Evolutionary conservation across 2,797 vertebrate genomes (phyloP).

Genomic region (Myotis planiceps): DNA sequence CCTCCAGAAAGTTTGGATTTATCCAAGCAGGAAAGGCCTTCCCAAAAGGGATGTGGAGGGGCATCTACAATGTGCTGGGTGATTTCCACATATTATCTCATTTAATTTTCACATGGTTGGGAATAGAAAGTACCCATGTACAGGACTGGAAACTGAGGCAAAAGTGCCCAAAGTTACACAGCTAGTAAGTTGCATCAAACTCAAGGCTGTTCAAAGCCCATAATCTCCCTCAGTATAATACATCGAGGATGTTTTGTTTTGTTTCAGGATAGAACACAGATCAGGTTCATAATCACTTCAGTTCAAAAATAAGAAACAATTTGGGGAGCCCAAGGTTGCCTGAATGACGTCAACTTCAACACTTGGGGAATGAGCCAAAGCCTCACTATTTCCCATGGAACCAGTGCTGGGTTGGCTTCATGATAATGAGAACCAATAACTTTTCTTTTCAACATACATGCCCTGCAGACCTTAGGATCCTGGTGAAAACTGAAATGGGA

Average conservation of each 20-base stretch:
- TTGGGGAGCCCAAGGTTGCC: neutral
- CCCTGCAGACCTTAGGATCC: neutral
- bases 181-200: neutral
- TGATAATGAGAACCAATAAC: neutral
- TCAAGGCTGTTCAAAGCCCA: neutral
- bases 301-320: neutral
- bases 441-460: neutral
- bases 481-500: neutral
- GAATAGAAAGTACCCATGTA: neutral
- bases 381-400: neutral
- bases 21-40: neutral
- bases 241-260: neutral
- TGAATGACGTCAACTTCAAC: neutral
- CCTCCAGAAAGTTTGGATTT: neutral
- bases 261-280: neutral
- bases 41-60: neutral
- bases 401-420: neutral
- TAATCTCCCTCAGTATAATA: neutral
- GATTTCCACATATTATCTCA: neutral
- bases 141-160: neutral
- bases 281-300: neutral
- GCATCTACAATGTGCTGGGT: neutral
- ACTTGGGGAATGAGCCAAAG: neutral
- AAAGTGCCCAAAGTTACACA: neutral
- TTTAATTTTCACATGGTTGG: neutral